Base-by-base conservation (phyloP, 2,113 vertebrate species). In the Tor tambroides region DNA sequence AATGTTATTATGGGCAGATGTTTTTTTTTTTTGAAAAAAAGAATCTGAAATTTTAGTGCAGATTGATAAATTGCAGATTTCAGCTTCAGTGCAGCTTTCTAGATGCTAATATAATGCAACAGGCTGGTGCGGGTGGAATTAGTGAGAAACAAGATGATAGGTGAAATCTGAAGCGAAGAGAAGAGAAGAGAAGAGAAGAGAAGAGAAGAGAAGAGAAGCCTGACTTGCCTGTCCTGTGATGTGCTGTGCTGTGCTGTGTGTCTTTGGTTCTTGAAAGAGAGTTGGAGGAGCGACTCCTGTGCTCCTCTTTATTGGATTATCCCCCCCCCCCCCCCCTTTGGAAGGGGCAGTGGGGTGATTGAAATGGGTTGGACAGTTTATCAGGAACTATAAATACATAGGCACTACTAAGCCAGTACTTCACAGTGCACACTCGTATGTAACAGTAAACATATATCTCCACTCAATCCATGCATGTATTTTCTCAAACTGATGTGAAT, bases 291-390 rank as follows among this genome's bases (percentile, higher is more conserved):
- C 19, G 19, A 46, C 32, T 74, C 43, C 4, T 56, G 71, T 46
- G 19, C 82, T 80, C 10, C 84, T 86, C 65, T 88, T 87, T 77
- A 87, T 89, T 86, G 41, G 86, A 88, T 85, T 72, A 82, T 67
- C 35, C 74, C 56, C 43, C 10, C 43, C 12, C 3, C n/a, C 74
- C 35, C 74, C 56, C 43, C 10, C 43, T 46, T 5, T 28, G 77
- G 77, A 76, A n/a, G 61, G 65, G 59, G 80, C 79, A 87, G 76
- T 9, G 41, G 8, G 41, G 41, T 41, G 86, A 85, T 69, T 54
- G 23, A 51, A 69, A 59, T 41, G 41, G 41, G 41, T 41, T 41
- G 41, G 41, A 41, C 41, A 41, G 1, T 41, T 46, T 46, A 46
- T 46, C 10, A 46, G 43, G 43, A 2, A 49, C 46, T 15, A 49